phyloP scores from a whole-genome alignment of 2,113 vertebrate species.

The Aramus guarauna region DNA sequence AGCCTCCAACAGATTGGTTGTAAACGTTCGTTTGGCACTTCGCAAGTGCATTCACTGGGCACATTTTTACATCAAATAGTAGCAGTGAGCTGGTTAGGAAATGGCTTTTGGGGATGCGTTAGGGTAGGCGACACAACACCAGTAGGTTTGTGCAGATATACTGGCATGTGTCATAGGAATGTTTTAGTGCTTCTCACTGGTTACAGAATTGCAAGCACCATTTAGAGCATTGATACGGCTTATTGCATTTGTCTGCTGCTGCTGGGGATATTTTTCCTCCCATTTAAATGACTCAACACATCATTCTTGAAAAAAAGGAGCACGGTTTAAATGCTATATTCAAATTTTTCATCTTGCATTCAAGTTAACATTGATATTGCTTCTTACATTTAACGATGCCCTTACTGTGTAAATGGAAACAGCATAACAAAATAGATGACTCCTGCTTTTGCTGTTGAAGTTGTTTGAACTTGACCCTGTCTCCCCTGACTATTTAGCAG shows the following conservation, averaged over 20 bases:
- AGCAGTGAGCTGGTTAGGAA: background rate
- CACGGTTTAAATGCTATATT: background rate
- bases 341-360: background rate
- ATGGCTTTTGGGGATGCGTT: background rate
- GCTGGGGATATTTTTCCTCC: background rate
- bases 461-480: background rate
- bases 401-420: background rate
- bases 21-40: background rate
- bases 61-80: background rate
- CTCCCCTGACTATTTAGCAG: background rate
- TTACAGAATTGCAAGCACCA: background rate
- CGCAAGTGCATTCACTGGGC: background rate
- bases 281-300: background rate
- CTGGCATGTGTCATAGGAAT: background rate
- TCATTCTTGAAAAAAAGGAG: background rate
- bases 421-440: background rate
- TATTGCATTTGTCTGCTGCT: background rate
- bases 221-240: background rate
- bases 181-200: background rate
- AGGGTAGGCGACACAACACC: background rate
- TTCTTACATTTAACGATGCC: background rate
- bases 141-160: background rate
- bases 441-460: background rate
- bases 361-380: background rate
- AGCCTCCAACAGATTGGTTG: background rate